Percentiles rank a stretch among this genome's conserved stretches.
Conservation (phyloP, 2,113 vertebrate species). For the Centropristis striata region DNA sequence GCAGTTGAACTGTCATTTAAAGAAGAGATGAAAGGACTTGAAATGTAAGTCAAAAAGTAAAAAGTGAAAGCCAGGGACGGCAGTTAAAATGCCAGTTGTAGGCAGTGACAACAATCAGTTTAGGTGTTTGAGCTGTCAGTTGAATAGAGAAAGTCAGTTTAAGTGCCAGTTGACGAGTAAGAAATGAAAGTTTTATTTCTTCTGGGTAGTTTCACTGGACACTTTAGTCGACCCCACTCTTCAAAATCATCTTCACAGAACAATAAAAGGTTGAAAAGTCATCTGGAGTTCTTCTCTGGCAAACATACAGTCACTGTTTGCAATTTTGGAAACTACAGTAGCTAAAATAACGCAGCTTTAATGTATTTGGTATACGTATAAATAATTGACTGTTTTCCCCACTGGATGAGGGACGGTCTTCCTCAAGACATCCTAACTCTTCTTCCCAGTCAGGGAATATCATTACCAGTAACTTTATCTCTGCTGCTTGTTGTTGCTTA, state of each 20-base stretch:
- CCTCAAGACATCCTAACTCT: constrained; percentile 1
- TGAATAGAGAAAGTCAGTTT: no score
- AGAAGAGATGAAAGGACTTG: no score
- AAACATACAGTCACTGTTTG: neutral
- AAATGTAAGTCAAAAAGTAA: no score
- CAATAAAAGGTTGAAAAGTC: neutral
- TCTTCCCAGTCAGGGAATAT: constrained; percentile 40
- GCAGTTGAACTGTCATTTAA: no score
- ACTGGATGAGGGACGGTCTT: constrained; percentile 2
- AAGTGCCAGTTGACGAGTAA: neutral
- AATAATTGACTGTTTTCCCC: constrained; percentile 8
- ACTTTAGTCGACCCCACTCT: neutral
- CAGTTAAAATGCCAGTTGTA: no score
- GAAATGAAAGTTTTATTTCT: neutral
- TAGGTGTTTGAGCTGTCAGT: no score
- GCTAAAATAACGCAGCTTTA: neutral
- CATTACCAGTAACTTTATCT: constrained; percentile 73
- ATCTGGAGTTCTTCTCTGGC: neutral
- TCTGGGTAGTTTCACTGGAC: neutral
- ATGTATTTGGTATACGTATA: neutral
- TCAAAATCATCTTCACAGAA: neutral
- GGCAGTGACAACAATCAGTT: no score
- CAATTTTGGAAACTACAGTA: neutral
- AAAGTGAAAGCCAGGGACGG: no score
- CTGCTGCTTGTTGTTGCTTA: constrained; percentile 46